Evolutionary conservation across 2,888 invertebrate genomes (phyloP).

Genomic region (Rhagonycha fulva): DNA sequence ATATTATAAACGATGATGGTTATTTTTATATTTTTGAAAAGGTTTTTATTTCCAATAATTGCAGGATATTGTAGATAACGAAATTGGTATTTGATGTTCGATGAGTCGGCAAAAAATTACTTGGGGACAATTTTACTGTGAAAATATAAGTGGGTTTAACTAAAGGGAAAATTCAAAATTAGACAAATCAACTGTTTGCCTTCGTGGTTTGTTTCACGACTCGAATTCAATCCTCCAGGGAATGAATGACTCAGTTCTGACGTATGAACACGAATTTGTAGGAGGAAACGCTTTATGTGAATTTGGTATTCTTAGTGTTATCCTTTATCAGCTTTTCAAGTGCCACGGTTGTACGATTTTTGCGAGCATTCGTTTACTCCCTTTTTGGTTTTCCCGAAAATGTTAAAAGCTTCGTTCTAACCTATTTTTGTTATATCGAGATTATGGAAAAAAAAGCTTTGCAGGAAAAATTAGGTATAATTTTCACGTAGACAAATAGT

Average conservation of each 20-base stretch:
- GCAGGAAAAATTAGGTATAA: neutral
- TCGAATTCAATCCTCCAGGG: neutral
- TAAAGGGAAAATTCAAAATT: neutral
- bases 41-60: neutral
- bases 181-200: neutral
- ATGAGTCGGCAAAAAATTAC: neutral
- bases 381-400: constrained; percentile 8
- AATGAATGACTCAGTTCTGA: neutral
- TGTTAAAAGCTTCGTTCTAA: constrained; percentile 1
- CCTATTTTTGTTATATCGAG: neutral
- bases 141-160: neutral
- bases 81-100: neutral
- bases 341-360: neutral
- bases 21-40: neutral
- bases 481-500: neutral
- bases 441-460: neutral
- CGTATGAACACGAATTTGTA: neutral
- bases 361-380: neutral
- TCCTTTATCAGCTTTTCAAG: neutral
- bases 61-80: neutral
- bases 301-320: neutral
- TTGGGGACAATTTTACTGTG: neutral
- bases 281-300: neutral
- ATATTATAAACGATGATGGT: neutral
- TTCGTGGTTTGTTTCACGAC: neutral